These are phyloP conservation scores for Reticulitermes speratus DNA, from an alignment of 1,140 invertebrate genomes.

Conservation along the genomic window DNA sequence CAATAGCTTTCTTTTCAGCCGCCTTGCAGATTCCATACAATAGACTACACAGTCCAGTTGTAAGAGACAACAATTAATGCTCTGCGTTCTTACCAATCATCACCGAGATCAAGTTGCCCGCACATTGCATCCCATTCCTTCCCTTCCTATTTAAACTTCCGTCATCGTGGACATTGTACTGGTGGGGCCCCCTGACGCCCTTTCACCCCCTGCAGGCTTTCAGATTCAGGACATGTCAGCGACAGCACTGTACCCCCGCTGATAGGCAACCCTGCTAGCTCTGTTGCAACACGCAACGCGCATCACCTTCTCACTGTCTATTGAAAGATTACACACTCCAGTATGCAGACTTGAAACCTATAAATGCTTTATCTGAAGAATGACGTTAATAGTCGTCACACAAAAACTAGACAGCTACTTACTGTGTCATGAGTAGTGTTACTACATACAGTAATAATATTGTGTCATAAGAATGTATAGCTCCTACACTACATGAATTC, in stretches of 20 bases:
- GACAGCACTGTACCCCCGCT: slow-evolving; percentile 4
- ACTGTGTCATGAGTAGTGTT: too few relatives aligned
- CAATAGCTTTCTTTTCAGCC: too few relatives aligned
- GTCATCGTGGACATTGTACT: not conserved
- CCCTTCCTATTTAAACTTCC: not conserved
- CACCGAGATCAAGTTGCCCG: not conserved
- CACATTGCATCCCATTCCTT: not conserved
- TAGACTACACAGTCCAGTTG: too few relatives aligned
- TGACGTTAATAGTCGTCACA: too few relatives aligned
- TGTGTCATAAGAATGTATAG: too few relatives aligned
- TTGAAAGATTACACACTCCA: not conserved
- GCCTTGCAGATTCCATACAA: too few relatives aligned
- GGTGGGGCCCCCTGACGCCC: not conserved
- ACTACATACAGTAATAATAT: too few relatives aligned
- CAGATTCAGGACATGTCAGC: slow-evolving; percentile 17
- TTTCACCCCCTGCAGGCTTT: not conserved
- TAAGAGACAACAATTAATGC: not conserved
- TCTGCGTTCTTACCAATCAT: not conserved
- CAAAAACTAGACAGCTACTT: too few relatives aligned
- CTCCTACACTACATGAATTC: too few relatives aligned
- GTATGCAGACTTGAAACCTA: too few relatives aligned
- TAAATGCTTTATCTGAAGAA: too few relatives aligned
- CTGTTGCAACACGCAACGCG: not conserved
- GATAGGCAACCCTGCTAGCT: not conserved
- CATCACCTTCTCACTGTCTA: not conserved